A percentile compares a stretch with the other conserved stretches of the same genome.
Conservation (phyloP, 2,888 invertebrate genomes). For the Philopedon plagiatum region DNA sequence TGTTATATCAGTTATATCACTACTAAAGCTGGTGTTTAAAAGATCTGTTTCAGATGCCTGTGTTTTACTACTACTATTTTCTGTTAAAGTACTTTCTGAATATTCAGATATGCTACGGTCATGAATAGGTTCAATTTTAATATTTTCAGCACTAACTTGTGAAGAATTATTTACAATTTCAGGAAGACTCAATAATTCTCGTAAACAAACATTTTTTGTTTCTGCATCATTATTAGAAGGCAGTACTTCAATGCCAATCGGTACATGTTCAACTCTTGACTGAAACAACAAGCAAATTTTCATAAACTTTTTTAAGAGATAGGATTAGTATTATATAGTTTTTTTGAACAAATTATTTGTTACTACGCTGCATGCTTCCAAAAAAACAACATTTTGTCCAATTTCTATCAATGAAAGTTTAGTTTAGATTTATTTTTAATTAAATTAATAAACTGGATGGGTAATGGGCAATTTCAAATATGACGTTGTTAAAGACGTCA, state of each 20-base stretch:
- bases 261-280: conserved; percentile 12
- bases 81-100: neutral
- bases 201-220: neutral
- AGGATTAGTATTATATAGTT: too few species aligned
- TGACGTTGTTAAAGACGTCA: too few species aligned
- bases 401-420: too few species aligned
- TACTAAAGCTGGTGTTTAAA: conserved; percentile 41
- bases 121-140: conserved; percentile 7
- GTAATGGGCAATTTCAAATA: too few species aligned
- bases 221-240: neutral
- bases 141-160: neutral
- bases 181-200: conserved; percentile 29
- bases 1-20: conserved; percentile 42
- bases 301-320: neutral
- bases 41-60: conserved; percentile 38
- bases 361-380: too few species aligned
- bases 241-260: neutral
- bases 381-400: too few species aligned
- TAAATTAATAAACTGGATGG: too few species aligned
- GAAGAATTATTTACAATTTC: conserved; percentile 23
- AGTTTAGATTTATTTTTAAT: too few species aligned
- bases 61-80: neutral
- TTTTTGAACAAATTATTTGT: too few species aligned
- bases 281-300: neutral
- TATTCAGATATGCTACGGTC: conserved; percentile 22